These are phyloP conservation scores for Xenopus borealis DNA, from an alignment of 2,113 vertebrate species.

Conservation along the genomic window DNA sequence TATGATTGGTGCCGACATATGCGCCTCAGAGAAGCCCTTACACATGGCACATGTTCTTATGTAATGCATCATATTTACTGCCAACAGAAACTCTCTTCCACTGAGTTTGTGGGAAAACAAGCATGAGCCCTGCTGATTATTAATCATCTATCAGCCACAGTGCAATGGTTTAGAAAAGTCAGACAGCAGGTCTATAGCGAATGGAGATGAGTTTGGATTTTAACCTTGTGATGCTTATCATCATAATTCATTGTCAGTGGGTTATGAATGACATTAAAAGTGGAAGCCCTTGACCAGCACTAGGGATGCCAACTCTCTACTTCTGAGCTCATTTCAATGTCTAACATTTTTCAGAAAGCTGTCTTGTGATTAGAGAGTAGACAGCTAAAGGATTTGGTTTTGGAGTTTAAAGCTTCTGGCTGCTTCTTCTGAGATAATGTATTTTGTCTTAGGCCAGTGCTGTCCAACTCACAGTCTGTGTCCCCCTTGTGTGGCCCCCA, in stretches of 20 bases:
- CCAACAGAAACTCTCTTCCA: constrained; percentile 20
- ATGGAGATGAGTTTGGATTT: neutral
- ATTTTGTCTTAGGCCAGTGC: too few relatives aligned
- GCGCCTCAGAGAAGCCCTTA: constrained; percentile 14
- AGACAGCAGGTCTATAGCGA: neutral
- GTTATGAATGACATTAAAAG: neutral
- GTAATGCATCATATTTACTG: constrained; percentile 26
- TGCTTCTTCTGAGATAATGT: too few relatives aligned
- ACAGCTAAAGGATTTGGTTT: too few relatives aligned
- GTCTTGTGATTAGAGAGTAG: too few relatives aligned
- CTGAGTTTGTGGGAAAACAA: constrained; percentile 9
- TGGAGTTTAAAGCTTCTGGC: too few relatives aligned
- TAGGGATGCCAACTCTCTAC: too few relatives aligned
- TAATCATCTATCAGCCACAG: constrained; percentile 6
- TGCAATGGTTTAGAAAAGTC: constrained; percentile 1
- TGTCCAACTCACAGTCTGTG: too few relatives aligned
- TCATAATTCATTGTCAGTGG: neutral
- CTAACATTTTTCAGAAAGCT: too few relatives aligned
- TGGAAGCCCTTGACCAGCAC: too few relatives aligned
- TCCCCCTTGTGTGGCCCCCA: too few relatives aligned
- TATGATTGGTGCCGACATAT: constrained; percentile 29
- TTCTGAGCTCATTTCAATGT: too few relatives aligned
- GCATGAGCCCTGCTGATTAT: neutral
- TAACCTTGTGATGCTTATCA: neutral
- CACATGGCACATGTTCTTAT: constrained; percentile 13